Evolutionary conservation across 2,888 invertebrate species (phyloP), one percentile per base, ranked within the genome.

Genomic region (Muscina levida): DNA sequence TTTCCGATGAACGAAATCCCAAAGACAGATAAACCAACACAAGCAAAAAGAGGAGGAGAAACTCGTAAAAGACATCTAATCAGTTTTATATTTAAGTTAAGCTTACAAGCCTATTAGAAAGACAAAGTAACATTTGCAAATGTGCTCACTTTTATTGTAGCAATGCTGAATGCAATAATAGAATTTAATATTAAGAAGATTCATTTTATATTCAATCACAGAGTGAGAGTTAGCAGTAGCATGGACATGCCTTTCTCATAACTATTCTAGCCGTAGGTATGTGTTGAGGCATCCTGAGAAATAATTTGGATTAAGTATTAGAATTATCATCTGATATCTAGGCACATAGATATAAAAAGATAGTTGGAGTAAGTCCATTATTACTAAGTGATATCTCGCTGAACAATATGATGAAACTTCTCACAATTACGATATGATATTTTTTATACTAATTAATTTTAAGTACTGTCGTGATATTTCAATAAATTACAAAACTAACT

Each of bases 381-480:
- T 42, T 22, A 22, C 6, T 13, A 26, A 62, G 39, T 62, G 62
- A 62, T 62, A 62, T 19, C 39, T 62, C 62, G 39, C 42, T 62
- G 62, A 62, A 53, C 11, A 51, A 51, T 62, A 62, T 62, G 15
- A 42, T 62, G 19, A 42, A 39, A 42, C 37, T 59, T 62, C 62
- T 62, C 62, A 62, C 62, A 62, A 62, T 39, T 42, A 22, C 22
- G 22, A 39, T 37, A 59, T 62, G 62, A 62, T 62, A 62, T 62
- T 62, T 62, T 62, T 62, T 62, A 62, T 37, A 62, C 62, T 62
- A 62, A 62, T 3, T 42, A 42, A 22, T 42, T 62, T 62, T 39
- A 62, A 62, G 39, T 39, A 59, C 15, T 2, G 5, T 62, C 37
- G 39, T 62, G 19, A 62, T 62, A 62, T 42, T 62, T 62, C 62